Conservation (phyloP, 2,888 invertebrate genomes). For the Andrena chrysosceles region DNA sequence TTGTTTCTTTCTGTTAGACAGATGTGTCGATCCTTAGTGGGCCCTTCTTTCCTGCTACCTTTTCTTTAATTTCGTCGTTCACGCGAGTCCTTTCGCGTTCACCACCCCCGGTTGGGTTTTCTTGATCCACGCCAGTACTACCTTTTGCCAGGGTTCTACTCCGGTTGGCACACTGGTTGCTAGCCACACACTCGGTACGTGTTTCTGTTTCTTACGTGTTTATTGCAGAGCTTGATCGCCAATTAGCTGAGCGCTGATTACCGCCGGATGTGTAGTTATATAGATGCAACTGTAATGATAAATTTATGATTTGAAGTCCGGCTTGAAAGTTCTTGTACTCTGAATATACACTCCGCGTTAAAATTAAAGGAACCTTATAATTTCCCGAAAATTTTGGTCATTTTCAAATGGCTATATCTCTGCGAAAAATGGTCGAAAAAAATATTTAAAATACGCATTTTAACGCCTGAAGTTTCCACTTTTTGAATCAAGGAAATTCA, state of each 20-base stretch:
- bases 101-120: conserved; percentile 80
- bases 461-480: no score
- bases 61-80: conserved; percentile 57
- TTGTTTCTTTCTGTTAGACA: conserved; percentile 40
- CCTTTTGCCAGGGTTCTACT: conserved; percentile 77
- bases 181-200: conserved; percentile 81
- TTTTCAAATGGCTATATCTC: no score
- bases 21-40: conserved; percentile 27
- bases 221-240: conserved; percentile 33
- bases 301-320: neutral
- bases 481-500: no score
- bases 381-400: no score
- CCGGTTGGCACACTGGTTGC: conserved; percentile 75
- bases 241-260: conserved; percentile 33
- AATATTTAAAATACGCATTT: no score
- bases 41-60: conserved; percentile 21
- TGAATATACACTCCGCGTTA: neutral
- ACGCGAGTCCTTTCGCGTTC: conserved; percentile 81
- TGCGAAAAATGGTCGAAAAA: no score
- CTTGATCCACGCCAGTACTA: conserved; percentile 78
- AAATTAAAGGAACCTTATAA: no score
- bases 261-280: conserved; percentile 33
- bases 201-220: conserved; percentile 69
- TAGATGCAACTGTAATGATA: conserved; percentile 6
- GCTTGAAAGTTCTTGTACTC: neutral